These are phyloP conservation scores for Dioctria rufipes DNA, from an alignment of 2,888 invertebrate genomes.

Conservation along the genomic window DNA sequence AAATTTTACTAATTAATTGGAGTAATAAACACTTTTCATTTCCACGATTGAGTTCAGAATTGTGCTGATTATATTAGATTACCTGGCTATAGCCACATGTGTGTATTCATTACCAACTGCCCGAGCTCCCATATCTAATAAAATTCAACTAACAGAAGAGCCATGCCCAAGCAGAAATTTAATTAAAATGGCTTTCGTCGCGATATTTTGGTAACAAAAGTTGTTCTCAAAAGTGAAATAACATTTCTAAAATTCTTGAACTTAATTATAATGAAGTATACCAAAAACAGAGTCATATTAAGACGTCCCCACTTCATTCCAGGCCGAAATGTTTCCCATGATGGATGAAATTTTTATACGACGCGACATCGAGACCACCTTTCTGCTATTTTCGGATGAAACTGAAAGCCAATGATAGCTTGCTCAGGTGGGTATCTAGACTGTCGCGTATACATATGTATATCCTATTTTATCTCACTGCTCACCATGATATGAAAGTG, in stretches of 20 bases:
- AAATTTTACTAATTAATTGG: no score
- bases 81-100: no score
- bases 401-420: not conserved
- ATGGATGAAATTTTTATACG: slow-evolving; percentile 34
- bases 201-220: not conserved
- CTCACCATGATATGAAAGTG: slow-evolving; percentile 11
- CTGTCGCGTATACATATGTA: not conserved
- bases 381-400: not conserved
- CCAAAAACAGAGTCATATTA: slow-evolving; percentile 1
- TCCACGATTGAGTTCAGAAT: no score
- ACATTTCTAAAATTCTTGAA: slow-evolving; percentile 32
- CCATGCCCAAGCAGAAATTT: not conserved
- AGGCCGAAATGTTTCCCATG: slow-evolving; percentile 29
- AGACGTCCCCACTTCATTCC: slow-evolving; percentile 6
- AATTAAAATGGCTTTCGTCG: slow-evolving; percentile 17
- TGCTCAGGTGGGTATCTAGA: not conserved
- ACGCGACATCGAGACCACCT: not conserved
- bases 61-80: no score
- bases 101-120: no score
- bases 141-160: no score
- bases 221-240: slow-evolving; percentile 29
- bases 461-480: slow-evolving; percentile 14
- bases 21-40: no score
- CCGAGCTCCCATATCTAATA: no score
- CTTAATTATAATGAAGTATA: slow-evolving; percentile 33